A percentile compares a stretch with the other conserved stretches of the same genome.
These are phyloP conservation scores for Acleris holmiana DNA, from an alignment of 2,888 invertebrate genomes.

Conservation along the genomic window DNA sequence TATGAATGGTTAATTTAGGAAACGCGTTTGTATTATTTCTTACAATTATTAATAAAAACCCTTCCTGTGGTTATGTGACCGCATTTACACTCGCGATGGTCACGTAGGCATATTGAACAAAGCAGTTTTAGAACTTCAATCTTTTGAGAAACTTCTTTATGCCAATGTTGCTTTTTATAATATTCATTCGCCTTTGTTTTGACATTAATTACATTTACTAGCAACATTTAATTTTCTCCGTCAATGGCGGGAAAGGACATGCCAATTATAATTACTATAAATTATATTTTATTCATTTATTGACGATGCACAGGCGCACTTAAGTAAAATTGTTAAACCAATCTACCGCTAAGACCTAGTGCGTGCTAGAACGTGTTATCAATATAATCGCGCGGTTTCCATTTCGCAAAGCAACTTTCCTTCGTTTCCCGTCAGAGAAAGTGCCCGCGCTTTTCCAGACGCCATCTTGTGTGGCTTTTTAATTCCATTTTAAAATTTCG, in stretches of 20 bases:
- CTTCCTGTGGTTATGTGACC: constrained; percentile 32
- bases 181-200: too few relatives aligned
- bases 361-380: constrained; percentile 64
- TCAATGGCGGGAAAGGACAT: background rate
- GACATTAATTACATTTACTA: too few relatives aligned
- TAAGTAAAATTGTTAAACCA: background rate
- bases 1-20: too few relatives aligned
- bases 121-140: constrained; percentile 1
- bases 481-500: constrained; percentile 30
- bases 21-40: background rate
- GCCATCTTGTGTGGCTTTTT: constrained; percentile 68
- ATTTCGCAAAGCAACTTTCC: constrained; percentile 80
- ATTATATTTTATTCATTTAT: background rate
- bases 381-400: constrained; percentile 77
- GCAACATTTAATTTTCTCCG: too few relatives aligned
- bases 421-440: constrained; percentile 83
- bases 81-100: constrained; percentile 11
- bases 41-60: constrained; percentile 6
- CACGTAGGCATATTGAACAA: constrained; percentile 20
- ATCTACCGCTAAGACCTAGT: constrained; percentile 22
- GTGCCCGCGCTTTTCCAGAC: constrained; percentile 80
- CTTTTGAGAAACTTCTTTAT: too few relatives aligned
- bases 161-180: too few relatives aligned
- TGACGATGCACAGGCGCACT: background rate
- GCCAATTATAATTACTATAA: background rate